Evolutionary conservation across 2,888 invertebrate genomes (phyloP).

Genomic region (Monochamus alternatus): DNA sequence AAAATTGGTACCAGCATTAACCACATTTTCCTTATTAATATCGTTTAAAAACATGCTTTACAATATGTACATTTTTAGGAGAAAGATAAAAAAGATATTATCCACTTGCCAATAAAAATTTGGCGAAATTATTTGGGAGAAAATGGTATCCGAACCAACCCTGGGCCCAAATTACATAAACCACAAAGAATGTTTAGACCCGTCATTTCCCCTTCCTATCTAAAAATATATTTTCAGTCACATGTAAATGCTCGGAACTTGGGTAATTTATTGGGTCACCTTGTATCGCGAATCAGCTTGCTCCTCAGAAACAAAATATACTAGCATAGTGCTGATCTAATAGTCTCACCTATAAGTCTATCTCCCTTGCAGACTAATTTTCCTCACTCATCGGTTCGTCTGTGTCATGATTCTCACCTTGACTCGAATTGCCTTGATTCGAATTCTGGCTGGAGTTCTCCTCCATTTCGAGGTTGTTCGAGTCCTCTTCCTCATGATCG

Average conservation of each 20-base stretch:
- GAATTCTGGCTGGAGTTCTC: conserved; percentile 40
- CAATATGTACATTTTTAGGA: conserved; percentile 4
- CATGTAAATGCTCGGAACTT: not conserved
- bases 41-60: conserved; percentile 2
- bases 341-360: conserved; percentile 39
- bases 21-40: not conserved
- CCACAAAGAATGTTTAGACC: no score
- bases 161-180: not conserved
- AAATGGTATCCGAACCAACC: not conserved
- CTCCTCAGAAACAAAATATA: conserved; percentile 11
- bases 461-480: conserved; percentile 43
- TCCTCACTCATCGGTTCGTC: conserved; percentile 32
- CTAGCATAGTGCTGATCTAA: conserved; percentile 32
- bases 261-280: conserved; percentile 1
- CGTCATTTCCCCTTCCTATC: not conserved
- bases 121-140: no score
- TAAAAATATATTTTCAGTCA: not conserved
- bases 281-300: conserved; percentile 12
- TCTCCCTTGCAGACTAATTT: conserved; percentile 27
- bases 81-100: no score
- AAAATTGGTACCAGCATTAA: not conserved
- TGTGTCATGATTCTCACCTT: conserved; percentile 26
- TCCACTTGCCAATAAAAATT: no score
- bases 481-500: conserved; percentile 42
- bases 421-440: conserved; percentile 4